Percentiles rank a stretch among this genome's conserved stretches.
These are phyloP conservation scores for Balanococcus diminutus DNA, from an alignment of 2,888 invertebrate genomes.

Conservation along the genomic window DNA sequence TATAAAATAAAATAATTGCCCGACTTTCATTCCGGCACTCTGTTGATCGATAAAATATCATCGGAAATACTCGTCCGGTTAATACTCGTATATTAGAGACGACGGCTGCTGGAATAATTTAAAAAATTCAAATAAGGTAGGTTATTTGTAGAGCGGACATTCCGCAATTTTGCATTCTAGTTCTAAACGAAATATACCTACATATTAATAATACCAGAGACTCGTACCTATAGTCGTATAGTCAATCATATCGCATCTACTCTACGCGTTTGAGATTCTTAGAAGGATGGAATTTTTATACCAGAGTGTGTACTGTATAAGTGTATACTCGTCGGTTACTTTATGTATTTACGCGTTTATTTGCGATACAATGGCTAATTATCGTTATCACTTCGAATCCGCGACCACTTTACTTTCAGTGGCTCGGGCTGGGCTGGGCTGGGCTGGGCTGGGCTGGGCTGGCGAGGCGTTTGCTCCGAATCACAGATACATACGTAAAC, in stretches of 20 bases:
- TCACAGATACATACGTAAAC: not conserved
- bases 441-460: no score
- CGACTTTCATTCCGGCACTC: not conserved
- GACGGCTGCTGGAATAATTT: not conserved
- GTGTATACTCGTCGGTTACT: not conserved
- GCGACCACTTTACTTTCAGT: not conserved
- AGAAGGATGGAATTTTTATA: not conserved
- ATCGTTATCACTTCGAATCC: not conserved
- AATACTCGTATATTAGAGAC: no score
- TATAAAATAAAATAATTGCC: not conserved
- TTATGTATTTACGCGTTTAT: not conserved
- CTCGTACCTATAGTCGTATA: not conserved
- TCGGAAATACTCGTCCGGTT: not conserved
- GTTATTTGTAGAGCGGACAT: conserved; percentile 19
- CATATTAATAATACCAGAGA: not conserved
- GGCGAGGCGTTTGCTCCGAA: not conserved
- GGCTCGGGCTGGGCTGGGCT: not conserved
- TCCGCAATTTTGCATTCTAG: conserved; percentile 10
- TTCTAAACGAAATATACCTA: not conserved
- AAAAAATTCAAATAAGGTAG: conserved; percentile 26
- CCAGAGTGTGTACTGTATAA: no score
- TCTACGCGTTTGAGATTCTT: not conserved
- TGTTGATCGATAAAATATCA: not conserved
- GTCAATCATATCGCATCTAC: not conserved
- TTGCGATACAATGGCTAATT: not conserved